Conservation (phyloP, 2,888 invertebrate genomes). For the Malacosoma neustria region DNA sequence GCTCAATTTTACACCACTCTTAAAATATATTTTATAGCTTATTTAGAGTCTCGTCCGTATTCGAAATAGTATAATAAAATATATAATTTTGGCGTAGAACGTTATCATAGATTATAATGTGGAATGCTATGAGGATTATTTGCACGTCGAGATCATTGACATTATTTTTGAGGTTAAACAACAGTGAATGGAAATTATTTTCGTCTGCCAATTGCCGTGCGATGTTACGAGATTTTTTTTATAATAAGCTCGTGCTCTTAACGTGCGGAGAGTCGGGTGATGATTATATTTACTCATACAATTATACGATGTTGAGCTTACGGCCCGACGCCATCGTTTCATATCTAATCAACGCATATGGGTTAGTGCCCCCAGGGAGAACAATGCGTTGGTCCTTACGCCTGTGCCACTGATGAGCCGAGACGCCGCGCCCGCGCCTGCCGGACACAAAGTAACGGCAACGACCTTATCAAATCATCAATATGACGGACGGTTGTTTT, state of each 20-base stretch:
- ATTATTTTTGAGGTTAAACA: neutral
- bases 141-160: neutral
- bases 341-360: slow-evolving; percentile 67
- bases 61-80: too few relatives aligned
- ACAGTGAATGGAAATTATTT: neutral
- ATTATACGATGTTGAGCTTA: slow-evolving; percentile 24
- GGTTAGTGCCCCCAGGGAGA: slow-evolving; percentile 70
- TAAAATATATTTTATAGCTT: too few relatives aligned
- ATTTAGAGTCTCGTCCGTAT: too few relatives aligned
- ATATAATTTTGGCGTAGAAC: neutral
- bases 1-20: too few relatives aligned
- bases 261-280: slow-evolving; percentile 31
- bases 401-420: neutral
- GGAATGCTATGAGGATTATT: neutral
- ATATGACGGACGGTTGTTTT: neutral
- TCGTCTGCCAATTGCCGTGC: neutral
- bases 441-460: neutral
- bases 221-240: neutral
- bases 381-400: slow-evolving; percentile 67
- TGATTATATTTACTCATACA: neutral
- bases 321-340: slow-evolving; percentile 29
- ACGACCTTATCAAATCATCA: neutral
- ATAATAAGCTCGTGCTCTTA: slow-evolving; percentile 3
- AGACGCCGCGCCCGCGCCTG: neutral
- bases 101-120: neutral